Conservation (phyloP, 2,797 vertebrate genomes). For the Halcyon chelicuti region DNA sequence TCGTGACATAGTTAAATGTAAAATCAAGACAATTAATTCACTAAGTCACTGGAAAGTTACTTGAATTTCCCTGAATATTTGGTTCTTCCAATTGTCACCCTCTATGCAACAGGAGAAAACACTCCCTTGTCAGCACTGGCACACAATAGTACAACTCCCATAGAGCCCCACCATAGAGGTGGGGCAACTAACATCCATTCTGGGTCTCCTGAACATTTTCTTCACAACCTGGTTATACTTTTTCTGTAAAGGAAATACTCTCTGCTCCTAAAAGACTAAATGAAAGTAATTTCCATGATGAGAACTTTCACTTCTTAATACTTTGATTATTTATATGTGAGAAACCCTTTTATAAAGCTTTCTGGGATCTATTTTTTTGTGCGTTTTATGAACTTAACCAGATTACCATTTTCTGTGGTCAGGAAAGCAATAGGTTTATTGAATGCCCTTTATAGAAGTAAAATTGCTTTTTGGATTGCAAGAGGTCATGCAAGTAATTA, state of each 20-base stretch:
- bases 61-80: background rate
- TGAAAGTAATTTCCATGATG: background rate
- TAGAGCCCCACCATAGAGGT: background rate
- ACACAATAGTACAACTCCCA: background rate
- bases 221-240: background rate
- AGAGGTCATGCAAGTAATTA: conserved; percentile 63
- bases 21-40: background rate
- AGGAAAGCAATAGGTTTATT: conserved; percentile 17
- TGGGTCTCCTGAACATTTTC: background rate
- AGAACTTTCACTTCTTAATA: background rate
- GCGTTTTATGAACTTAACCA: background rate
- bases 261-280: background rate
- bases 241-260: background rate
- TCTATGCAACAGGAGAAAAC: background rate
- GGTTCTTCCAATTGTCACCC: background rate
- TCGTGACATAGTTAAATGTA: background rate
- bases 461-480: conserved; percentile 18
- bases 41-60: background rate
- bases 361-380: background rate
- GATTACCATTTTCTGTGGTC: conserved; percentile 5
- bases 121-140: background rate
- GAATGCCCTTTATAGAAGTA: conserved; percentile 18
- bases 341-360: background rate
- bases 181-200: background rate
- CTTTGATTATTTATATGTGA: background rate